phyloP scores from a whole-genome alignment of 2,797 vertebrate genomes.

The Myotis findleyi region DNA sequence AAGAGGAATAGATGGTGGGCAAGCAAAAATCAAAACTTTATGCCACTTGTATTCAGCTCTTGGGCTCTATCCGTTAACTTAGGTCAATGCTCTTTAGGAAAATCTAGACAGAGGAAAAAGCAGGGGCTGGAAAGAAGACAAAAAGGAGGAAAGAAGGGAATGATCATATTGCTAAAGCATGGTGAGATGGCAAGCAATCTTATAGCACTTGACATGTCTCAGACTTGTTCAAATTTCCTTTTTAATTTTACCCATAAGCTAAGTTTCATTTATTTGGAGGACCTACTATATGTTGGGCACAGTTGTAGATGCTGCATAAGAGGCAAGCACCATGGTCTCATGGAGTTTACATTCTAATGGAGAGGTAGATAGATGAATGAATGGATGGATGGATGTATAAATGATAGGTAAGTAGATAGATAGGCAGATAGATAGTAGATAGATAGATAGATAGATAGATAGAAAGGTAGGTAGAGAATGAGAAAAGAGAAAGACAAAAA shows the following conservation, averaged over 20 bases:
- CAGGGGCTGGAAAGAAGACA: neutral
- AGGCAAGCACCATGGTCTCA: neutral
- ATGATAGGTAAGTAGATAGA: neutral
- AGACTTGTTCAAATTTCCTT: slow-evolving; percentile 35
- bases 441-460: neutral
- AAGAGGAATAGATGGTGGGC: neutral
- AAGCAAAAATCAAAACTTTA: neutral
- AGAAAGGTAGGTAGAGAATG: neutral
- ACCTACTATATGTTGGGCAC: neutral
- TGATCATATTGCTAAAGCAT: neutral
- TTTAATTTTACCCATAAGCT: neutral
- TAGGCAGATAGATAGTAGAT: neutral
- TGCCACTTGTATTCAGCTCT: neutral
- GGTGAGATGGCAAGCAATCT: neutral
- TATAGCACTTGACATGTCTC: neutral
- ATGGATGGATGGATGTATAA: neutral
- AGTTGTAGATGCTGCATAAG: neutral
- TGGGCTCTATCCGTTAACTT: neutral
- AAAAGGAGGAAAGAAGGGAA: neutral
- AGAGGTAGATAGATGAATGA: neutral
- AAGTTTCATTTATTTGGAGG: neutral
- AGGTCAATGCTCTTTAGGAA: neutral
- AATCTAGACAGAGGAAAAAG: neutral
- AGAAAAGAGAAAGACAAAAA: neutral
- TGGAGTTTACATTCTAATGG: neutral